Evolutionary conservation across 1,140 invertebrate species (phyloP).

Genomic region (Atta cephalotes): DNA sequence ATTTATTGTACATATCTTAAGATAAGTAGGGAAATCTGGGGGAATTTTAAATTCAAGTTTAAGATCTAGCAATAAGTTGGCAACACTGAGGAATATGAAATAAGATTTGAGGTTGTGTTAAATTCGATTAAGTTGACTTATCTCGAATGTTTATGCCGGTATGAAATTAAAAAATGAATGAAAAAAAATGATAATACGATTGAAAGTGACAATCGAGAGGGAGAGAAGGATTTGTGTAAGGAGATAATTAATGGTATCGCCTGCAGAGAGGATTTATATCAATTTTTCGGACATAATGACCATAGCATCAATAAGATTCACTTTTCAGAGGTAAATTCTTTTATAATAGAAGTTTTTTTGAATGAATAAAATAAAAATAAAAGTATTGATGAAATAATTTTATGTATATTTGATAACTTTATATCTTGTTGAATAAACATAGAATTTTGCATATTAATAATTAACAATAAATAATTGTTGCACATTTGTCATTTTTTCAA

Average conservation of each 20-base stretch:
- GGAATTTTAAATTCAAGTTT: too few species aligned
- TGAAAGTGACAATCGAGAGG: neutral
- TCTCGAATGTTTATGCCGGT: neutral
- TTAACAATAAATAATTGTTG: neutral
- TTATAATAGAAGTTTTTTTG: neutral
- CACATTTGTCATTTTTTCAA: too few species aligned
- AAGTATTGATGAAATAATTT: conserved; percentile 9
- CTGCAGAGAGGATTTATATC: conserved; percentile 70
- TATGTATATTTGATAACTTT: neutral
- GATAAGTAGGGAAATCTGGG: too few species aligned
- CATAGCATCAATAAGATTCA: conserved; percentile 79
- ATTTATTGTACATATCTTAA: too few species aligned
- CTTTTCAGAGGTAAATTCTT: conserved; percentile 74
- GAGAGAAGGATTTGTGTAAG: neutral
- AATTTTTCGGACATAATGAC: conserved; percentile 76
- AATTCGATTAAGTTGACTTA: neutral
- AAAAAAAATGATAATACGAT: neutral
- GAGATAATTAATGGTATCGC: conserved; percentile 48
- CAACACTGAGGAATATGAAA: neutral
- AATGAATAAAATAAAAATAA: neutral
- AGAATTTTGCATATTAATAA: neutral
- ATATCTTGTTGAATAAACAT: neutral
- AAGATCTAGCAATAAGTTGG: too few species aligned
- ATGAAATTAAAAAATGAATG: conserved; percentile 4
- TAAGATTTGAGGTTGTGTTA: neutral